phyloP scores from a whole-genome alignment of 2,797 vertebrate genomes.

The Gadopsis bispinosus region DNA sequence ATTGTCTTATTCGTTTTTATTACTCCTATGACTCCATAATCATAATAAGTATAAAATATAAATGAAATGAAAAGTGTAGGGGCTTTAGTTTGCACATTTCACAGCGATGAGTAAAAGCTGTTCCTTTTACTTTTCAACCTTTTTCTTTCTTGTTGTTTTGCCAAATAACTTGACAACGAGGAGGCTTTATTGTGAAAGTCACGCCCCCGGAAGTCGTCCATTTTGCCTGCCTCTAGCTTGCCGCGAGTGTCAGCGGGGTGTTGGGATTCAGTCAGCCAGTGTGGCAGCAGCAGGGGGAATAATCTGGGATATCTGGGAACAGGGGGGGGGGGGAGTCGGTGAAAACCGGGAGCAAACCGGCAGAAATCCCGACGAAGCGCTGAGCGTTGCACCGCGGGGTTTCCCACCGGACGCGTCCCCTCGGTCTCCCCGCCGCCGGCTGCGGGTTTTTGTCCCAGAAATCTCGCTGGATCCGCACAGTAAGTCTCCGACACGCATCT shows the following conservation, averaged over 20 bases:
- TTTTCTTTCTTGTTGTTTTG: neutral
- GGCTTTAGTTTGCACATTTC: neutral
- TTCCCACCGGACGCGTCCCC: slow-evolving; percentile 13
- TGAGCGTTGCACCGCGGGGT: slow-evolving; percentile 16
- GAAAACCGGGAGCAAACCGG: slow-evolving; percentile 63
- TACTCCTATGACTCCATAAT: too few relatives aligned
- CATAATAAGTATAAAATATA: too few relatives aligned
- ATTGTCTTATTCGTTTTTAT: too few relatives aligned
- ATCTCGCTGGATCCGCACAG: slow-evolving; percentile 59
- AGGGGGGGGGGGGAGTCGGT: slow-evolving; percentile 63
- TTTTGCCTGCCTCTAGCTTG: neutral
- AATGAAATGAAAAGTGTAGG: neutral
- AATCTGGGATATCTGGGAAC: slow-evolving; percentile 66
- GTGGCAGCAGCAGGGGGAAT: slow-evolving; percentile 61
- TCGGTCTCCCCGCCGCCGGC: slow-evolving; percentile 33
- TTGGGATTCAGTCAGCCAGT: slow-evolving; percentile 65
- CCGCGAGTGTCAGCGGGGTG: slow-evolving; percentile 17
- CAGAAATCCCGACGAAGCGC: slow-evolving; percentile 35
- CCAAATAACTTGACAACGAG: too few relatives aligned
- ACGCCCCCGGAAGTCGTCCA: neutral
- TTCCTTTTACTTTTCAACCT: neutral
- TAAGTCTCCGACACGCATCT: slow-evolving; percentile 65
- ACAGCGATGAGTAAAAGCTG: neutral
- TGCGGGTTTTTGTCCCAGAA: slow-evolving; percentile 38
- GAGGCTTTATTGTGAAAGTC: slow-evolving; percentile 62